A percentile compares a stretch with the other conserved stretches of the same genome.
These are phyloP conservation scores for Tachina lurida DNA, from an alignment of 2,888 invertebrate genomes.

Conservation along the genomic window DNA sequence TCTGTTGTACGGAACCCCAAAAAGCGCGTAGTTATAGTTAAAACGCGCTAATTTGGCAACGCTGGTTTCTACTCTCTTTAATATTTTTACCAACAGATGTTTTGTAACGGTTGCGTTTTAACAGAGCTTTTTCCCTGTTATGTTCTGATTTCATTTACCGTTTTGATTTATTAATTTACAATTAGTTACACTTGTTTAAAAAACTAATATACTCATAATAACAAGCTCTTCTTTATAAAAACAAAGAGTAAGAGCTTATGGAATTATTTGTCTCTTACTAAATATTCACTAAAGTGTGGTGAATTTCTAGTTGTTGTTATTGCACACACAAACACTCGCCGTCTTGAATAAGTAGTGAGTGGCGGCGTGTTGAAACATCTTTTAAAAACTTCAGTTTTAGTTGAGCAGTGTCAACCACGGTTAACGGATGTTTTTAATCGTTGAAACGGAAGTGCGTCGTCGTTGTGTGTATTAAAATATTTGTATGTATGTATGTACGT, in stretches of 20 bases:
- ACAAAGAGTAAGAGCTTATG: conserved; percentile 1
- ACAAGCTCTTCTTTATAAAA: neutral
- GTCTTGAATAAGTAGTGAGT: neutral
- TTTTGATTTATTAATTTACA: conserved; percentile 9
- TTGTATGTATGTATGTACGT: neutral
- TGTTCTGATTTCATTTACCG: conserved; percentile 18
- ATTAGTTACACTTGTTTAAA: conserved; percentile 32
- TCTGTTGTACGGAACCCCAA: no score
- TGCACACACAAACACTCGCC: conserved; percentile 30
- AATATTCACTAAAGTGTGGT: conserved; percentile 37
- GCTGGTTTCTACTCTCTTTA: neutral
- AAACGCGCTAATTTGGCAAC: no score
- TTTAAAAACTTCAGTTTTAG: conserved; percentile 64
- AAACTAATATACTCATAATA: neutral
- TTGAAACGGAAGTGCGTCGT: conserved; percentile 34
- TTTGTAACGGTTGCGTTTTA: conserved; percentile 28
- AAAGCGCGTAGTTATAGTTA: no score
- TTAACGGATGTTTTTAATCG: conserved; percentile 57
- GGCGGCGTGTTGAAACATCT: conserved; percentile 46
- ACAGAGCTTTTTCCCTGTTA: conserved; percentile 14
- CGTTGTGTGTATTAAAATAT: neutral
- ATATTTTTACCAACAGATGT: neutral
- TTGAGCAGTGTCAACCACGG: conserved; percentile 65
- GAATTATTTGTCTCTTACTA: neutral
- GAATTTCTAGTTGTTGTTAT: conserved; percentile 42